Conservation (phyloP, 2,888 invertebrate genomes). For the Scelioninae gen. 1 region DNA sequence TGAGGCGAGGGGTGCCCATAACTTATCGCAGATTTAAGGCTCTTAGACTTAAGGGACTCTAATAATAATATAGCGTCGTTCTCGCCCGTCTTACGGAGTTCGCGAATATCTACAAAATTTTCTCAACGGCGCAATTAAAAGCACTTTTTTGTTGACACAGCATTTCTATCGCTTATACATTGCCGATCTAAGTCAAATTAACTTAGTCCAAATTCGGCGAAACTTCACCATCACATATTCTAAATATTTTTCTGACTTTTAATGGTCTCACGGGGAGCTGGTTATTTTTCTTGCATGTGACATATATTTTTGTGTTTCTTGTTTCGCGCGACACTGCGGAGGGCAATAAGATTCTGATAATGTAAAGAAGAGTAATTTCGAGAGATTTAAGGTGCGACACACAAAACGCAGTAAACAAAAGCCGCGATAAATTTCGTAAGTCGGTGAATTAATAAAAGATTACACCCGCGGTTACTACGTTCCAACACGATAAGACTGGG, state of each 20-base stretch:
- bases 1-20: constrained; percentile 82
- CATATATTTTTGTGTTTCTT: constrained; percentile 48
- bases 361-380: constrained; percentile 72
- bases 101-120: constrained; percentile 75
- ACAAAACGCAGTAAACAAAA: constrained; percentile 81
- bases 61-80: constrained; percentile 85
- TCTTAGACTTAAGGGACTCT: constrained; percentile 85
- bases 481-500: constrained; percentile 71
- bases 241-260: background rate
- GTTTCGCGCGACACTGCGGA: constrained; percentile 45
- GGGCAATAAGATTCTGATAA: constrained; percentile 67
- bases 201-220: constrained; percentile 1
- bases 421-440: constrained; percentile 84
- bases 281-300: constrained; percentile 30
- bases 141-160: constrained; percentile 39
- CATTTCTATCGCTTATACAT: constrained; percentile 11
- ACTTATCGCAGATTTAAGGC: constrained; percentile 85
- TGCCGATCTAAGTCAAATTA: constrained; percentile 1
- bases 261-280: constrained; percentile 31
- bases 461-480: constrained; percentile 77
- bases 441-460: constrained; percentile 85
- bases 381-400: constrained; percentile 79
- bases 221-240: background rate
- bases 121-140: constrained; percentile 64
- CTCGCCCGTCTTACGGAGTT: constrained; percentile 80